Evolutionary conservation across 2,888 invertebrate species (phyloP).

Genomic region (Agonum fuliginosum): DNA sequence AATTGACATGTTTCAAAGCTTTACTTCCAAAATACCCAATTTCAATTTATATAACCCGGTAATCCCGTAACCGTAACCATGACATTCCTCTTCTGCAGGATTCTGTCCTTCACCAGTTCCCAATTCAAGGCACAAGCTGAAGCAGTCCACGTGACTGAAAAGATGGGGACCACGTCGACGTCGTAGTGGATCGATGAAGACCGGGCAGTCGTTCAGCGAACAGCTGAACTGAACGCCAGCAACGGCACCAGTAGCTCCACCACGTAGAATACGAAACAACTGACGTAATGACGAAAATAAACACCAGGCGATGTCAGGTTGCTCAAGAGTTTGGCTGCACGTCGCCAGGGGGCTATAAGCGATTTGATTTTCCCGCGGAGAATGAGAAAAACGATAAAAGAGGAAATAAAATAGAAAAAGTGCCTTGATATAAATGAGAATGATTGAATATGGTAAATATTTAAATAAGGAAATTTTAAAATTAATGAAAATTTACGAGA

Average conservation of each 20-base stretch:
- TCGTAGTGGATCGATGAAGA: slow-evolving; percentile 42
- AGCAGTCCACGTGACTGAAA: slow-evolving; percentile 30
- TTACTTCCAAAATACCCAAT: no score
- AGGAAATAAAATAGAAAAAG: not conserved
- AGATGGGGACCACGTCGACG: no score
- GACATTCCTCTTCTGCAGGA: no score
- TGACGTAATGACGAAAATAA: not conserved
- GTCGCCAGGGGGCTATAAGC: not conserved
- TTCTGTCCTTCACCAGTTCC: no score
- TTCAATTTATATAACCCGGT: no score
- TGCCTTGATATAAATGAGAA: not conserved
- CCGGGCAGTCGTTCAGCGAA: slow-evolving; percentile 16
- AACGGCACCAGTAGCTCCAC: not conserved
- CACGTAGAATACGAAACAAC: not conserved
- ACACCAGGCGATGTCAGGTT: not conserved
- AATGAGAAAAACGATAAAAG: not conserved
- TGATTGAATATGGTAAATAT: not conserved
- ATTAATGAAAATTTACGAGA: no score
- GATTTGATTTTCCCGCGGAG: no score
- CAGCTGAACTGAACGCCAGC: not conserved
- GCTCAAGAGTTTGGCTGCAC: not conserved
- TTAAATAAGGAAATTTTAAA: not conserved
- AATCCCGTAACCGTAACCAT: no score
- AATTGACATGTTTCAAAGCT: no score
- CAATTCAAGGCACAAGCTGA: not conserved